Conservation (phyloP, 1,140 invertebrate genomes). For the Trichonephila clavipes region DNA sequence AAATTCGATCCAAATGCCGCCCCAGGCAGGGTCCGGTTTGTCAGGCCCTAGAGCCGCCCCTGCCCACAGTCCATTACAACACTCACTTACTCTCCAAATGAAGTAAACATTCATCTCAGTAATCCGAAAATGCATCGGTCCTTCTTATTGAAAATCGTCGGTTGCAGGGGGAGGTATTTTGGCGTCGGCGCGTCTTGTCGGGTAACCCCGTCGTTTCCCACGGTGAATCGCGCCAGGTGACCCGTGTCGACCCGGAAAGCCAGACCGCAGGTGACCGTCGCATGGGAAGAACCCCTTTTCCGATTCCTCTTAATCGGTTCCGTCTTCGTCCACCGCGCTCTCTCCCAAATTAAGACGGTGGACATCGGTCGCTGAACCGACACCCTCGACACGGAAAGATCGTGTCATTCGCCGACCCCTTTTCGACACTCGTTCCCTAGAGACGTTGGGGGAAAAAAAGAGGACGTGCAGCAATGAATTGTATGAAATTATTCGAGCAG, state of each 20-base stretch:
- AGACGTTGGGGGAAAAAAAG: not conserved
- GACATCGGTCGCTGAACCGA: slow-evolving; percentile 25
- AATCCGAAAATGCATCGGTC: not conserved
- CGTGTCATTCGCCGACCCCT: slow-evolving; percentile 8
- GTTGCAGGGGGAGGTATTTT: slow-evolving; percentile 14
- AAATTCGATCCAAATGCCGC: too few relatives aligned
- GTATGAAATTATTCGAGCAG: not conserved
- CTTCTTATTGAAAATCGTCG: not conserved
- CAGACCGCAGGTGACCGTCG: slow-evolving; percentile 70
- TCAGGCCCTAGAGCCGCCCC: too few relatives aligned
- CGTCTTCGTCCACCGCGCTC: not conserved
- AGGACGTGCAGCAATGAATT: not conserved
- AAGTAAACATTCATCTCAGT: too few relatives aligned
- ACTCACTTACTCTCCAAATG: too few relatives aligned
- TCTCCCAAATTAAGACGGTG: not conserved
- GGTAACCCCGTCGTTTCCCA: slow-evolving; percentile 28
- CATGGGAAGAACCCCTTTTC: slow-evolving; percentile 47
- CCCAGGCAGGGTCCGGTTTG: too few relatives aligned
- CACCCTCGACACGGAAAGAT: not conserved
- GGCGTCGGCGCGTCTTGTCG: slow-evolving; percentile 2
- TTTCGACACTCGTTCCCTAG: not conserved
- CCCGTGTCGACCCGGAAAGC: slow-evolving; percentile 70
- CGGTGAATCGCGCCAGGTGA: slow-evolving; percentile 56
- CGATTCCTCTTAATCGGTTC: slow-evolving; percentile 28
- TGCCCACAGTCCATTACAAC: too few relatives aligned